A percentile compares a stretch with the other conserved stretches of the same genome.
Conservation (phyloP, 2,113 vertebrate genomes). For the Neolamprologus ventralis region DNA sequence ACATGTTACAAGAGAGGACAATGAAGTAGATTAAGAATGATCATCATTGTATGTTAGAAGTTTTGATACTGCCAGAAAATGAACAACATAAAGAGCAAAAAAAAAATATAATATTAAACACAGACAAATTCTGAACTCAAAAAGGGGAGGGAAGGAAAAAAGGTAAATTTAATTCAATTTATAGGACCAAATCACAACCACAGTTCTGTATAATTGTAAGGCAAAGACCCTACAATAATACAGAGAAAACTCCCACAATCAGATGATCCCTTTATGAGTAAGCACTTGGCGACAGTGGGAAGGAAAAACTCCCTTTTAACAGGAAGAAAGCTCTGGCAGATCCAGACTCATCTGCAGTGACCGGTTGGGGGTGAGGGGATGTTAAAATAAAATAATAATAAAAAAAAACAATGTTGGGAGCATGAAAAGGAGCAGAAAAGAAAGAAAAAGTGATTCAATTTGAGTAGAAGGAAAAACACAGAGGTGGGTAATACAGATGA, state of each 20-base stretch:
- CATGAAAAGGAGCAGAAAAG: background rate
- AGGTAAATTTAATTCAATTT: rapidly evolving
- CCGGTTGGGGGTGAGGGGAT: background rate
- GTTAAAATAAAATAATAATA: background rate
- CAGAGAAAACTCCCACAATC: background rate
- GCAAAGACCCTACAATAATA: background rate
- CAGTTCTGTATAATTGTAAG: rapidly evolving
- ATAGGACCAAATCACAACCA: background rate
- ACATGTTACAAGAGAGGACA: background rate
- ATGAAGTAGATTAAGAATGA: background rate
- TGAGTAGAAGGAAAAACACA: background rate
- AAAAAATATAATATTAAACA: background rate
- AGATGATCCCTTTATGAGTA: rapidly evolving
- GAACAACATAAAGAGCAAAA: background rate
- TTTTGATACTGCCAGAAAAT: background rate
- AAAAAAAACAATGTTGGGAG: background rate
- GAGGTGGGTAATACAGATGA: background rate
- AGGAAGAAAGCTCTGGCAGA: background rate
- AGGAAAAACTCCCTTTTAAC: background rate
- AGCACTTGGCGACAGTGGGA: background rate
- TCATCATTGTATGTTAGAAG: background rate
- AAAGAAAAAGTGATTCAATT: background rate
- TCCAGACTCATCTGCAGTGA: background rate
- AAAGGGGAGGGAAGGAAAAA: background rate
- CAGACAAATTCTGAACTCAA: background rate